Conservation (phyloP, 2,888 invertebrate species). For the Chironomus riparius region DNA sequence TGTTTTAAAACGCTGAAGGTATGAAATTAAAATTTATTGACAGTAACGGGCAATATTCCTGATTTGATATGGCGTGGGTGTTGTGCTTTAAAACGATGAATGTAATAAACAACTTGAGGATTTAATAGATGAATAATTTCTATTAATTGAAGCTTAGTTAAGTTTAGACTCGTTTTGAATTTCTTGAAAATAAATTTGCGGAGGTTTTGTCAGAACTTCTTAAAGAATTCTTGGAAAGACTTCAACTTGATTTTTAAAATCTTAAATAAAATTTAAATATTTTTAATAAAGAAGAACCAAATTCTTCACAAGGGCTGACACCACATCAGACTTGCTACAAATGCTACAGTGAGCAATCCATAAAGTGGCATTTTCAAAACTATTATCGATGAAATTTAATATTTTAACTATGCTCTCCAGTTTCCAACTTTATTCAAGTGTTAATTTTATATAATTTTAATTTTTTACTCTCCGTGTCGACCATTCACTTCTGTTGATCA, state of each 20-base stretch:
- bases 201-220: too few species aligned
- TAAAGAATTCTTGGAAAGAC: too few species aligned
- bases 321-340: too few species aligned
- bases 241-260: too few species aligned
- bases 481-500: too few species aligned
- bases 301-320: not conserved
- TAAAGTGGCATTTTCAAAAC: not conserved
- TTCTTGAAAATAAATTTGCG: too few species aligned
- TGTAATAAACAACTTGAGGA: not conserved
- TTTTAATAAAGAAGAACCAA: too few species aligned
- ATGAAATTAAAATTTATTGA: slow-evolving; percentile 11
- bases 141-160: not conserved
- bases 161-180: too few species aligned
- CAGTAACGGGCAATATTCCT: not conserved
- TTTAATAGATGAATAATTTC: too few species aligned
- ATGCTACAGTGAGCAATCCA: not conserved
- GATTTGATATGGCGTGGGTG: not conserved
- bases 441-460: slow-evolving; percentile 13
- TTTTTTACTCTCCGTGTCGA: not conserved
- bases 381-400: slow-evolving; percentile 13
- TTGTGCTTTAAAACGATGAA: not conserved
- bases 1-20: not conserved
- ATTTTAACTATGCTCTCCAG: slow-evolving; percentile 4
- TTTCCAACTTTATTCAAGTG: slow-evolving; percentile 7
- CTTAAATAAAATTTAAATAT: too few species aligned